Evolutionary conservation across 1,140 invertebrate genomes (phyloP), one percentile per base, ranked within the genome.

Genomic region (silkworm (Bombyx mori)): DNA sequence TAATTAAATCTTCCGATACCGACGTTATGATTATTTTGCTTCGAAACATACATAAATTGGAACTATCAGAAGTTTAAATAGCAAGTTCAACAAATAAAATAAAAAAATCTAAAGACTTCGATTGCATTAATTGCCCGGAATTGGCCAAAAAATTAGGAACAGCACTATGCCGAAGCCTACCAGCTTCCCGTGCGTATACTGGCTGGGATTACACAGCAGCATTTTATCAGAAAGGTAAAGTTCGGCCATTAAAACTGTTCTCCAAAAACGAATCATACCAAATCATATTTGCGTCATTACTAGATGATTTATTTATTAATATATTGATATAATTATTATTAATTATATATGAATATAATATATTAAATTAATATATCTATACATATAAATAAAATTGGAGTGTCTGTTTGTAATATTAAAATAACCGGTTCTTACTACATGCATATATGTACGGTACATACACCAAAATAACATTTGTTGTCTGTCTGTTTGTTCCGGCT

Each of bases 191-290:
- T 68, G 73, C 74, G 7, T 82, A 61, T 60, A 77, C 72, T 48
- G 69, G 72, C 44, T 79, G 65, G 52, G 71, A 82, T 69, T 79
- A 77, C 55, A 75, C 68, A 18, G 68, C 72, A 48, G 67, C 67
- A 44, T 82, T 80, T 69, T 65, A 73, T 52, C 69, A 71, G 22
- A 80, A 75, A 74, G 74, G 72, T 47, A 80, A 79, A 66, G 58
- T 79, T 42, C 66, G 60, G 63, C 71, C 73, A 50, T 79, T 73
- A 61, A 50, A 75, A 54, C 53, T 63, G 45, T 62, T 78, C 66
- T 66, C 62, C 8, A 73, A 71, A 66, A 73, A 77, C 61, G 62
- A 69, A 66, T 63, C 54, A 52, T 72, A 68, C 62, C 68, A 71
- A 68, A 73, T 46, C 66, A 57, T 68, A 61, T 79, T 82, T 68